Base-by-base conservation (phyloP, 2,888 invertebrate species). In the Nemapogon koenigi region DNA sequence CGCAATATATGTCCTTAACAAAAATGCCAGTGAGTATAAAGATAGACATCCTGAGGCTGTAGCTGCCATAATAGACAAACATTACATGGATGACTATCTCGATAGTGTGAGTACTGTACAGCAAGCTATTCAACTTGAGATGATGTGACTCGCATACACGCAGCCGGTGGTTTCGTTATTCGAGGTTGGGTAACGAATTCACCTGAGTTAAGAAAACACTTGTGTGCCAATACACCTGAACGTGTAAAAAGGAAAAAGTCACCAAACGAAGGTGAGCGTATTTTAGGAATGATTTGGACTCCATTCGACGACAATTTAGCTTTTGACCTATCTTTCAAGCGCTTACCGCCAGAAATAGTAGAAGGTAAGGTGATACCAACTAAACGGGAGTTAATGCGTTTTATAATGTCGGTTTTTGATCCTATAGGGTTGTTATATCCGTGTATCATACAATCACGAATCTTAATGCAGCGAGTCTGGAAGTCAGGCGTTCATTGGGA, bases 11-110 rank as follows among this genome's bases (percentile, higher is more conserved):
- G 22, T 22, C 10, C 22, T 22, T 10, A 22, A 22, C 10, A 22
- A 22, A 22, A 22, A 22, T 22, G 22, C 22, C 10, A 10, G 10
- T 7, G 7, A 22, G 10, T 22, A 7, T 22, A 22, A 22, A 22
- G 22, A 22, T 10, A 7, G 6, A 22, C 11, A n/a, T 16, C 11
- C 35, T 54, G 16, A 46, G 36, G 43, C 38, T 37, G 36, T 56
- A 53, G 40, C 53, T 51, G 42, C 47, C 49, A 37, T 59, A 58
- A 50, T 63, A 61, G 46, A 57, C 62, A 15, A n/a, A 35, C 15
- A 35, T 8, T 38, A 26, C n/a, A 17, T 15, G 10, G 33, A 30
- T 13, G 30, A 22, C 18, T 35, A 15, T 14, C 15, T 36, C 3
- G 26, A 26, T 6, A 26, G 15, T 17, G 36, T 16, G 14, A 15